These are phyloP conservation scores for Leptinotarsa undecemlineata DNA, from an alignment of 1,140 invertebrate genomes.

Conservation along the genomic window DNA sequence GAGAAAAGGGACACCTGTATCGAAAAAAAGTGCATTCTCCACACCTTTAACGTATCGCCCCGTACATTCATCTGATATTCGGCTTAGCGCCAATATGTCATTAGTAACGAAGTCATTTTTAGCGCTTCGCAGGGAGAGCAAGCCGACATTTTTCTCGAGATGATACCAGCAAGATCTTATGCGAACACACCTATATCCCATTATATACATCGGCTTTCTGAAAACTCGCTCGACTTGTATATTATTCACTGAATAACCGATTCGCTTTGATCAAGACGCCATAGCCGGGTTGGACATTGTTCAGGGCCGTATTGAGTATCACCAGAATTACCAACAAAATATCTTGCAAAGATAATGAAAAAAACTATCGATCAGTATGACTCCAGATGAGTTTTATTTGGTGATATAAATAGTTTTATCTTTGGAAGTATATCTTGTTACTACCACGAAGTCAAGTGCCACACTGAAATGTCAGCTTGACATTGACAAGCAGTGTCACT, in stretches of 20 bases:
- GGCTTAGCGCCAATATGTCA: background rate
- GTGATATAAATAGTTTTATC: too few relatives aligned
- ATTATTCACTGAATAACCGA: constrained; percentile 1
- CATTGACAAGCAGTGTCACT: too few relatives aligned
- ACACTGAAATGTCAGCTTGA: too few relatives aligned
- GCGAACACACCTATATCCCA: constrained; percentile 15
- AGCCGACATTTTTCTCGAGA: background rate
- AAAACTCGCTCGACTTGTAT: constrained; percentile 18
- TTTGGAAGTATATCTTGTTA: too few relatives aligned
- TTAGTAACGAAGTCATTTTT: constrained; percentile 13
- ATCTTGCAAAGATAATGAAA: too few relatives aligned
- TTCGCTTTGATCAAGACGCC: background rate
- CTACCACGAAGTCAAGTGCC: too few relatives aligned
- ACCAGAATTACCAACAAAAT: background rate
- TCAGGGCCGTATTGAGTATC: background rate
- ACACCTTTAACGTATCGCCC: background rate
- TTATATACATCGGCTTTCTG: constrained; percentile 10
- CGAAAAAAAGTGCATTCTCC: too few relatives aligned
- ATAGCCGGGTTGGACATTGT: background rate
- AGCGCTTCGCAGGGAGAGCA: background rate
- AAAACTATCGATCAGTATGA: too few relatives aligned
- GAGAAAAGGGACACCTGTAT: too few relatives aligned
- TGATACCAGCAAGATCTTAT: background rate
- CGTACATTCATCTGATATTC: background rate
- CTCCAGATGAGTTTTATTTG: too few relatives aligned